These are phyloP conservation scores for Hiodon tergisus DNA, from an alignment of 2,113 vertebrate genomes.

Conservation along the genomic window DNA sequence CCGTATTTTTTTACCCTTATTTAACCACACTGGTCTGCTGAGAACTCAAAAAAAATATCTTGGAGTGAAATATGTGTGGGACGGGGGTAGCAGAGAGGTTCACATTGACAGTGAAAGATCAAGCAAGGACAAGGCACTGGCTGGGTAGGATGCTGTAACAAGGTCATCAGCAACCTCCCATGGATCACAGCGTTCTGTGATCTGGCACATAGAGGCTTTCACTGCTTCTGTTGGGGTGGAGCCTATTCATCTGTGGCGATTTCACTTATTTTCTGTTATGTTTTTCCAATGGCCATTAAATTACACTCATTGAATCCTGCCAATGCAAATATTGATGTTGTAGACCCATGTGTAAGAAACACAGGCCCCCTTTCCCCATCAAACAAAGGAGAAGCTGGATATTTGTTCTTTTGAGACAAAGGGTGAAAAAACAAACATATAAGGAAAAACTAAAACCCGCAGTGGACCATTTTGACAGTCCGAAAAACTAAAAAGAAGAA, in stretches of 20 bases:
- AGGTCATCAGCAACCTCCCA: neutral
- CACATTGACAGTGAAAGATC: neutral
- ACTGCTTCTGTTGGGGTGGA: neutral
- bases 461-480: conserved; percentile 10
- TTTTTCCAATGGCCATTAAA: conserved; percentile 13
- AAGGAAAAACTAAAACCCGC: neutral
- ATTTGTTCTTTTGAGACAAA: conserved; percentile 8
- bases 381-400: conserved; percentile 21
- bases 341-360: conserved; percentile 16
- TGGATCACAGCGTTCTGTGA: neutral
- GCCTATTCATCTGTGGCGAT: neutral
- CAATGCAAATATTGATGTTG: conserved; percentile 35
- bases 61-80: too few species aligned
- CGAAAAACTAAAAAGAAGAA: neutral
- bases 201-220: neutral
- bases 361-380: neutral
- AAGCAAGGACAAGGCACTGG: neutral
- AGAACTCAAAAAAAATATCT: neutral
- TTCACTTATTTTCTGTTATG: conserved; percentile 10
- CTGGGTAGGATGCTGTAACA: neutral
- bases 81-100: neutral
- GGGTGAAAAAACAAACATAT: conserved; percentile 8
- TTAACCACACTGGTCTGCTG: conserved; percentile 1
- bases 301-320: conserved; percentile 16
- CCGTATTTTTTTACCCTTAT: neutral